phyloP scores from a whole-genome alignment of 1,140 invertebrate species.

The Gerris buenoi region DNA sequence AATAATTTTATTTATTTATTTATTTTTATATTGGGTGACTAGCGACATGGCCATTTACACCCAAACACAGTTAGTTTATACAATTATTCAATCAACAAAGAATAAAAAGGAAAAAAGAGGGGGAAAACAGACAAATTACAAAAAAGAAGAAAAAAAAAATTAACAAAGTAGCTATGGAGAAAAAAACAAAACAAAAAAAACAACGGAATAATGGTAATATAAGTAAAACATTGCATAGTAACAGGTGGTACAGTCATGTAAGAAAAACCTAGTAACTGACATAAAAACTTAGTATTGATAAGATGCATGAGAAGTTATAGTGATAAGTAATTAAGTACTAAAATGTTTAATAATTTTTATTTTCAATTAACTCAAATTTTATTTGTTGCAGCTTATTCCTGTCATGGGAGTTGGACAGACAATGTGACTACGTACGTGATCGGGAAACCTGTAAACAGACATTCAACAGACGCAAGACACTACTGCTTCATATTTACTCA shows the following conservation, averaged over 20 bases:
- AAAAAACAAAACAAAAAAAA: too few relatives aligned
- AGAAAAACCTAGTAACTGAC: background rate
- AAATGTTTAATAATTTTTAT: background rate
- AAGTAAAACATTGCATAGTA: background rate
- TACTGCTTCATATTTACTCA: slow-evolving; percentile 30
- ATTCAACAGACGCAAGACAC: slow-evolving; percentile 29
- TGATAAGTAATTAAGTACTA: background rate
- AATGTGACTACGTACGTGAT: slow-evolving; percentile 47
- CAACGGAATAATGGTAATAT: too few relatives aligned
- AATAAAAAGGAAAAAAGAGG: too few relatives aligned
- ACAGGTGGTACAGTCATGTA: background rate
- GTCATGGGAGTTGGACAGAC: slow-evolving; percentile 50
- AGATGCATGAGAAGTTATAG: background rate
- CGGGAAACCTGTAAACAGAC: slow-evolving; percentile 34
- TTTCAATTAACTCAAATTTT: slow-evolving; percentile 1
- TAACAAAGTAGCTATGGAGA: too few relatives aligned
- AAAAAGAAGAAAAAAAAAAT: too few relatives aligned
- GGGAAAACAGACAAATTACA: too few relatives aligned
- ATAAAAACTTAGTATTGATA: background rate
- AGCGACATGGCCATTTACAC: too few relatives aligned
- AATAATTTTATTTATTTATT: too few relatives aligned
- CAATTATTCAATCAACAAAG: too few relatives aligned
- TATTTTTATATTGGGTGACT: too few relatives aligned
- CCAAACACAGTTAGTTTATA: too few relatives aligned
- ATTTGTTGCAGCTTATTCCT: slow-evolving; percentile 40